phyloP scores from a whole-genome alignment of 2,797 vertebrate genomes.

The Clarias fuscus region DNA sequence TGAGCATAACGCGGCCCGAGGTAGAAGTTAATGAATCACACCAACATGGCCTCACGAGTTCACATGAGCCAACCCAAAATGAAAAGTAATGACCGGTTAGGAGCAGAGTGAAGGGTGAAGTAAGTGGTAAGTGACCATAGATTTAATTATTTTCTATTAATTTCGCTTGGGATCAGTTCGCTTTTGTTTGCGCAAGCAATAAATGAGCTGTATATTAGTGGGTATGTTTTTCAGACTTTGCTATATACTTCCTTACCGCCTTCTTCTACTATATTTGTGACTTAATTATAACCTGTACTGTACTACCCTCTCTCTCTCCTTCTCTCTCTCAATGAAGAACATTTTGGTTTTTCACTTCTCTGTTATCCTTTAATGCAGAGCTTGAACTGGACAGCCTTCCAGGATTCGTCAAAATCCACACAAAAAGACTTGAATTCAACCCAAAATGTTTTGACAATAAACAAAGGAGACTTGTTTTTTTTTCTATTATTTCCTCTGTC shows the following conservation, averaged over 20 bases:
- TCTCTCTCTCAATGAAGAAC: background rate
- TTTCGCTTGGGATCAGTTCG: background rate
- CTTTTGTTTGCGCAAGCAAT: background rate
- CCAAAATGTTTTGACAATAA: background rate
- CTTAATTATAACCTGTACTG: conserved; percentile 8
- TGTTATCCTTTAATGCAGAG: background rate
- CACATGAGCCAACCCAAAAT: background rate
- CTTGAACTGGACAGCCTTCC: background rate
- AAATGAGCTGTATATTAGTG: background rate
- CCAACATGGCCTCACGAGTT: background rate
- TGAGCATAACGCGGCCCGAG: background rate
- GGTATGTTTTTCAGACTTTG: background rate
- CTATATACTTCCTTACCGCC: background rate
- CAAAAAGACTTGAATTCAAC: background rate
- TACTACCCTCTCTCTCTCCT: background rate
- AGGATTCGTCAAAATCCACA: background rate
- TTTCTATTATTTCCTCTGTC: background rate
- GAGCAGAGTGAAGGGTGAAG: background rate
- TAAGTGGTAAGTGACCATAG: background rate
- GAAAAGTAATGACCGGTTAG: background rate
- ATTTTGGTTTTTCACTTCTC: background rate
- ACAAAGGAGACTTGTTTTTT: background rate
- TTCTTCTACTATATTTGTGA: conserved; percentile 14
- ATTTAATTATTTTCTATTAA: background rate
- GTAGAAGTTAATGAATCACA: conserved; percentile 25